Percentiles rank a stretch among this genome's conserved stretches.
phyloP scores from a whole-genome alignment of 1,140 invertebrate genomes.

The Chionoecetes opilio region DNA sequence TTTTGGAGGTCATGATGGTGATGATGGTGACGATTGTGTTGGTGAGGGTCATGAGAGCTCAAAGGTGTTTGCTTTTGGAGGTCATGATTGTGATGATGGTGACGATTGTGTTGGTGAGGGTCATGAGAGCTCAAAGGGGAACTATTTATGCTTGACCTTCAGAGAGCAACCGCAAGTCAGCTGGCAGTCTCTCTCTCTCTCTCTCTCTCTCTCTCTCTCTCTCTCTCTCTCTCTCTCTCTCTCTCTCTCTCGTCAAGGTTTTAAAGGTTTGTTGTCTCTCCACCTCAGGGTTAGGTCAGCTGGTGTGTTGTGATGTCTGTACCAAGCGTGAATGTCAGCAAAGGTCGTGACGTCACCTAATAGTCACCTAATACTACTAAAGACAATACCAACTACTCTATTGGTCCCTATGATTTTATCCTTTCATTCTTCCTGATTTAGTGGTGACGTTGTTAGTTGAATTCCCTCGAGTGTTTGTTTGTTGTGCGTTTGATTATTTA shows the following conservation, averaged over 20 bases:
- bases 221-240: neutral
- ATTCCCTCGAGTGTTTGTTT: no score
- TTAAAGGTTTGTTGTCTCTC: neutral
- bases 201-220: neutral
- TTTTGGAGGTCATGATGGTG: no score
- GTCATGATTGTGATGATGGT: neutral
- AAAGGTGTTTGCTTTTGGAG: neutral
- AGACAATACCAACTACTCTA: no score
- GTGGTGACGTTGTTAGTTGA: no score
- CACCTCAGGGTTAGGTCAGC: neutral
- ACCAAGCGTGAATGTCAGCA: no score
- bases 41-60: neutral
- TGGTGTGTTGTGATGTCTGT: neutral
- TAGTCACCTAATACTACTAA: no score
- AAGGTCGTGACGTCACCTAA: no score
- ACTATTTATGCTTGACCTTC: neutral
- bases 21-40: neutral
- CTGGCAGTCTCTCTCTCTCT: neutral
- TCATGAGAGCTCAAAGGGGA: neutral
- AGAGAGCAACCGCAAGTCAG: conserved; percentile 25
- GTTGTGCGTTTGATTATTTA: no score
- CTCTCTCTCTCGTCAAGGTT: neutral
- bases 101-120: neutral
- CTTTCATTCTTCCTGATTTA: no score
- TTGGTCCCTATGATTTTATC: no score